Conservation (phyloP, 2,888 invertebrate species). For the Scaeva pyrastri region DNA sequence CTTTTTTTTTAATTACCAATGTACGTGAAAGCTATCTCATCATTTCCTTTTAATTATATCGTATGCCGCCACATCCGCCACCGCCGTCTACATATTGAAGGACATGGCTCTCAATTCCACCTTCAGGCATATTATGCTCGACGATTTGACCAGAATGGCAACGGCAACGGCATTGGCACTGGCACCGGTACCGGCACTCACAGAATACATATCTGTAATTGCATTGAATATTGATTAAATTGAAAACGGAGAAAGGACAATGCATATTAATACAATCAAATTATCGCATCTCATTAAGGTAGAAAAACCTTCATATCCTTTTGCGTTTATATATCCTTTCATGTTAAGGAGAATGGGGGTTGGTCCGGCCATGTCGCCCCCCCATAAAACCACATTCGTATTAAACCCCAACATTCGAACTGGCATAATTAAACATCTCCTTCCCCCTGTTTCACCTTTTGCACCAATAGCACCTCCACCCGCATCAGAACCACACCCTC, state of each 20-base stretch:
- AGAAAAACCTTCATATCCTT: constrained; percentile 29
- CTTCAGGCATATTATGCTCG: no score
- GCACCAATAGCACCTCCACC: not conserved
- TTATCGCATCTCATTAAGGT: constrained; percentile 67
- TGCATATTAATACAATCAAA: constrained; percentile 70
- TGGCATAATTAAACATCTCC: constrained; percentile 34
- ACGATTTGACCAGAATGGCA: not conserved
- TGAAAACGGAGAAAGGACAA: constrained; percentile 57
- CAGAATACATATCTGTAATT: constrained; percentile 59
- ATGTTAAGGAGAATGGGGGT: no score
- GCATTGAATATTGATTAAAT: constrained; percentile 74
- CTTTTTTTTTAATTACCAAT: constrained; percentile 57
- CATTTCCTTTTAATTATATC: constrained; percentile 61
- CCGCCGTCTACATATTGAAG: no score
- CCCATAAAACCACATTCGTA: not conserved
- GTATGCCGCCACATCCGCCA: not conserved
- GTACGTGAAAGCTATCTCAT: constrained; percentile 68
- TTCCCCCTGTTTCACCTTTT: not conserved
- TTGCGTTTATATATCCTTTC: not conserved
- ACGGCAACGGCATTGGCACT: no score
- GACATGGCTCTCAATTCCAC: no score
- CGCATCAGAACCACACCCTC: no score
- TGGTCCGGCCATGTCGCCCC: not conserved
- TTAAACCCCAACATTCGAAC: constrained; percentile 34
- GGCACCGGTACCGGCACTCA: constrained; percentile 19